Base-by-base conservation (phyloP, 2,888 invertebrate species). In the Polylopha cassiicola region DNA sequence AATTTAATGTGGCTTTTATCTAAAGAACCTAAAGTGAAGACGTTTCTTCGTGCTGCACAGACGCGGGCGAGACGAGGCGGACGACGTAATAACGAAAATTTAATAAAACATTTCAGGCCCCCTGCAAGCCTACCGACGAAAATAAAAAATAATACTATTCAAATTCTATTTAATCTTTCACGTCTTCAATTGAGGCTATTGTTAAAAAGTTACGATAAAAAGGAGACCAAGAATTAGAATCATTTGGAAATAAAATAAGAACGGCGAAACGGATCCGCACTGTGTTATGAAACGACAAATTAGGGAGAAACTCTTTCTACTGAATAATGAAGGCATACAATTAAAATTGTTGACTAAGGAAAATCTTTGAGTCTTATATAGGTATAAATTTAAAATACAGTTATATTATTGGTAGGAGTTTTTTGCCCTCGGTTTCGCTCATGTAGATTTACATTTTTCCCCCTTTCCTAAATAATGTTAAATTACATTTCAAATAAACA, bases 61-160 rank as follows among this genome's bases (percentile, higher is more conserved):
- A 45, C 50, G 44, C 48, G 50, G 51, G 53, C 53, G 55, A 48
- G 50, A 48, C 44, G 48, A 47, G 38, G 48, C 45, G 45, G 62
- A 72, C 73, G 65, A 55, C 56, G 68, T 71, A 65, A 73, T 74
- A 73, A 72, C 66, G 58, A 73, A 72, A 72, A 73, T 76, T 77
- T 76, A 74, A 79, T 77, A 78, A 74, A 75, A 70, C 64, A 72
- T 70, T 61, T 50, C 53, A 53, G 49, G 51, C 58, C 55, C 51
- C 51, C 37, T 43, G 36, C 37, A 42, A 47, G 56, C 53, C 53
- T 50, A 46, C 51, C 58, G 55, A 50, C 57, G 60, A 57, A 55
- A 61, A 61, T 64, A 58, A 65, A 66, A 56, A 64, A 63, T 61
- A 61, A 67, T 61, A 64, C 59, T 63, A 58, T 55, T 21, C 47